Base-by-base conservation (phyloP, 2,888 invertebrate species). In the Aelia acuminata region DNA sequence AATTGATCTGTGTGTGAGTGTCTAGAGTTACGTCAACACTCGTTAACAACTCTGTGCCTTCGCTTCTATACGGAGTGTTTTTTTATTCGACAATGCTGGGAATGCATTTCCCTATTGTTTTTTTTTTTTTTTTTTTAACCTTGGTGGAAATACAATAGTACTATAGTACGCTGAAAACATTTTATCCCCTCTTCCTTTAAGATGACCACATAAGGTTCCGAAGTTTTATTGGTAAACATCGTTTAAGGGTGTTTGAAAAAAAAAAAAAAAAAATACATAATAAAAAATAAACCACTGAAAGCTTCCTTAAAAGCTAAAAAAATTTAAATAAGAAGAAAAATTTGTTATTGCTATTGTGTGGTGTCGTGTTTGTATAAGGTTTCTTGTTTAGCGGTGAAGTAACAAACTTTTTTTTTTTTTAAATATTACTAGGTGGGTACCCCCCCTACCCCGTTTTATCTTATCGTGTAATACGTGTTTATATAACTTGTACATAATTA, bases 51-150 rank as follows among this genome's bases (percentile, higher is more conserved):
- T 7, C n/a, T 53, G 53, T 57, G 26, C 26, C 26, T 57, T 26
- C 13, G 26, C 13, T 26, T 26, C n/a, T 53, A 53, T 53, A n/a
- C 53, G 7, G n/a, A 53, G 53, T 10, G 53, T 26, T 70, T n/a
- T n/a, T n/a, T 35, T 70, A 70, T 35, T 70, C 43, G n/a, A n/a
- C 22, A 43, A 80, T 3, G 43, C 20, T 43, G 80, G 13, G 63
- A 70, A 70, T 80, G 43, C 43, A 80, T 80, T 80, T 80, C 43
- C n/a, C 26, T n/a, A 80, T 70, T 70, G 63, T 70, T 18, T 35
- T 15, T 26, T 11, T 20, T 35, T n/a, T n/a, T n/a, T n/a, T n/a
- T n/a, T 53, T 26, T 11, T 20, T 35, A 70, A 8, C 63, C 31
- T 70, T 70, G 63, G 35, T 70, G 63, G 35, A 18, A 35, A 57